These are phyloP conservation scores for Platycheirus albimanus DNA, from an alignment of 2,888 invertebrate species.

Conservation along the genomic window DNA sequence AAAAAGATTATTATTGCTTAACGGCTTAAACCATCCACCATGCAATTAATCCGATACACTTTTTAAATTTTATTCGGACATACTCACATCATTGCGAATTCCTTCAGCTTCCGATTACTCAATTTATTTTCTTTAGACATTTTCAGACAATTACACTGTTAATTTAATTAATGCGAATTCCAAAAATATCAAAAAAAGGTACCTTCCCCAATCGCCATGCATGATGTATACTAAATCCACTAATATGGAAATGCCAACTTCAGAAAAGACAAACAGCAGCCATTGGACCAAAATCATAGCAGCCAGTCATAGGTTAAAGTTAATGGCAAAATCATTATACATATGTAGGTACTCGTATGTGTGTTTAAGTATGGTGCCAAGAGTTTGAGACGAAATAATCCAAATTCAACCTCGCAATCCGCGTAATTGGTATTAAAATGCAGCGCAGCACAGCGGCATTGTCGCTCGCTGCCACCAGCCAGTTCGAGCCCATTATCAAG, in stretches of 20 bases:
- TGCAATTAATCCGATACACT: no score
- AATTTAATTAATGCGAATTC: conserved; percentile 68
- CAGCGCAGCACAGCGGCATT: conserved; percentile 47
- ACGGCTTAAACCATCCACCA: no score
- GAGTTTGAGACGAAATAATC: conserved; percentile 49
- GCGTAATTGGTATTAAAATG: conserved; percentile 73
- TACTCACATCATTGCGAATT: no score
- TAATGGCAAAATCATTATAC: conserved; percentile 16
- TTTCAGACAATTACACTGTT: conserved; percentile 22
- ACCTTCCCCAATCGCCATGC: conserved; percentile 13
- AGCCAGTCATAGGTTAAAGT: conserved; percentile 67
- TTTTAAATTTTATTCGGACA: no score
- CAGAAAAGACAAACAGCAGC: conserved; percentile 16
- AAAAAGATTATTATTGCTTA: no score
- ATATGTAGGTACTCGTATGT: no score
- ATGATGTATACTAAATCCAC: conserved; percentile 37
- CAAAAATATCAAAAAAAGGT: conserved; percentile 60
- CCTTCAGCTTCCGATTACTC: no score
- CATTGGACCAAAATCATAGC: conserved; percentile 55
- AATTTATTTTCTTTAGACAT: conserved; percentile 19
- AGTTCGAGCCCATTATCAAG: conserved; percentile 49
- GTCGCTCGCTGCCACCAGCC: background rate
- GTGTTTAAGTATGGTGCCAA: background rate
- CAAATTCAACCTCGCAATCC: conserved; percentile 66
- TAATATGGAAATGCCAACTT: conserved; percentile 62